Evolutionary conservation across 2,888 invertebrate species (phyloP).

Genomic region (Mimas tiliae): DNA sequence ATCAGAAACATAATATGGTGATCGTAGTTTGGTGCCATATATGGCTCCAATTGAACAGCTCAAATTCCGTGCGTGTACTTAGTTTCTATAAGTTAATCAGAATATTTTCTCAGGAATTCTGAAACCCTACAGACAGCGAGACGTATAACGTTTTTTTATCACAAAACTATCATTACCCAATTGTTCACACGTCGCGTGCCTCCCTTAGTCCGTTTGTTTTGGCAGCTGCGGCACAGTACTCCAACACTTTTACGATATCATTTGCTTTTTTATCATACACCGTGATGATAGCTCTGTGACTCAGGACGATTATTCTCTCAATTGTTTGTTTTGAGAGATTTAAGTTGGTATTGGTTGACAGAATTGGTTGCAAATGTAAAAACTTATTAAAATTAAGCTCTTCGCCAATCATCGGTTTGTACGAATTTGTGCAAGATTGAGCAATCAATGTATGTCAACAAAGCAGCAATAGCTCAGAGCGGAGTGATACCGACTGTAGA

Average conservation of each 20-base stretch:
- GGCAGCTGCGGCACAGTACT: conserved; percentile 37
- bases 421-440: no score
- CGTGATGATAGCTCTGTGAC: conserved; percentile 34
- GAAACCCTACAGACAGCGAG: not conserved
- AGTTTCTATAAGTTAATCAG: no score
- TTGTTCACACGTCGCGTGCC: conserved; percentile 32
- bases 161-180: conserved; percentile 1
- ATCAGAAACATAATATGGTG: no score
- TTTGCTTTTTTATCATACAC: conserved; percentile 39
- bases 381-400: no score
- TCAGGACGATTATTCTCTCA: not conserved
- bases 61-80: no score
- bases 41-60: no score
- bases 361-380: not conserved
- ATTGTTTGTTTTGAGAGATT: not conserved
- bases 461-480: no score
- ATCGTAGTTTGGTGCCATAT: no score
- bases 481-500: no score
- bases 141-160: not conserved
- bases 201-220: conserved; percentile 36
- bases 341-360: not conserved
- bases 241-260: conserved; percentile 37
- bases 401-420: no score
- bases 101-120: no score
- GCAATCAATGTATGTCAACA: no score